A percentile compares a stretch with the other conserved stretches of the same genome.
These are phyloP conservation scores for Cottoperca gobio DNA, from an alignment of 2,797 vertebrate species.

Conservation along the genomic window DNA sequence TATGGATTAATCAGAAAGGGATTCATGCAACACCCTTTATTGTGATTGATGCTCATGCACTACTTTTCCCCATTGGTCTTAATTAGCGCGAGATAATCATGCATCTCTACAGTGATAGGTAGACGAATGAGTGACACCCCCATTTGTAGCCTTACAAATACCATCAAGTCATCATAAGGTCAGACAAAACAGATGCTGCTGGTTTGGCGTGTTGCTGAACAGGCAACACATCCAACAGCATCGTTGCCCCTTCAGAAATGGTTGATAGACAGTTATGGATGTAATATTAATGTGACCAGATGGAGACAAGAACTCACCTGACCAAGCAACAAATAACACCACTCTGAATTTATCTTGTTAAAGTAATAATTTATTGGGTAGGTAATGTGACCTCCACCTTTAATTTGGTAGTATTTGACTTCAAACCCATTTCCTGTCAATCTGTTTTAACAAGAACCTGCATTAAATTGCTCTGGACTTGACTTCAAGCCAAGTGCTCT, in stretches of 20 bases:
- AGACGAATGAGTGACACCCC: conserved; percentile 71
- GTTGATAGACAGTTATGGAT: conserved; percentile 76
- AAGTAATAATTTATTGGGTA: conserved; percentile 47
- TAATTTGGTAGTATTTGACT: conserved; percentile 49
- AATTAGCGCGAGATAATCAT: conserved; percentile 68
- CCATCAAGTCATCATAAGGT: conserved; percentile 79
- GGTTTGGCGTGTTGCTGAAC: conserved; percentile 47
- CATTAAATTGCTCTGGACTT: conserved; percentile 1
- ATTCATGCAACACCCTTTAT: conserved; percentile 17
- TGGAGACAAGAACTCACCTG: conserved; percentile 70
- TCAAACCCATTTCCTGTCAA: conserved; percentile 66
- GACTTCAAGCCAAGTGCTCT: background rate
- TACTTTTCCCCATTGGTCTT: conserved; percentile 45
- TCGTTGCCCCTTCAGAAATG: conserved; percentile 79
- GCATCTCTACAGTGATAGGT: conserved; percentile 65
- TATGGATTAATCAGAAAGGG: conserved; percentile 10
- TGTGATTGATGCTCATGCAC: conserved; percentile 71
- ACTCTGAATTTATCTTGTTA: conserved; percentile 34
- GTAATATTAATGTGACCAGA: conserved; percentile 62
- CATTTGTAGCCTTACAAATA: conserved; percentile 53
- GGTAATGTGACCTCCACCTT: conserved; percentile 53
- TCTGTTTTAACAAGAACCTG: conserved; percentile 52
- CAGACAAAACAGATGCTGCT: conserved; percentile 79
- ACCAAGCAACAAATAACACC: conserved; percentile 61
- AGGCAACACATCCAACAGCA: conserved; percentile 63